Evolutionary conservation across 2,888 invertebrate genomes (phyloP), one percentile per base, ranked within the genome.

Genomic region (Balanococcus diminutus): DNA sequence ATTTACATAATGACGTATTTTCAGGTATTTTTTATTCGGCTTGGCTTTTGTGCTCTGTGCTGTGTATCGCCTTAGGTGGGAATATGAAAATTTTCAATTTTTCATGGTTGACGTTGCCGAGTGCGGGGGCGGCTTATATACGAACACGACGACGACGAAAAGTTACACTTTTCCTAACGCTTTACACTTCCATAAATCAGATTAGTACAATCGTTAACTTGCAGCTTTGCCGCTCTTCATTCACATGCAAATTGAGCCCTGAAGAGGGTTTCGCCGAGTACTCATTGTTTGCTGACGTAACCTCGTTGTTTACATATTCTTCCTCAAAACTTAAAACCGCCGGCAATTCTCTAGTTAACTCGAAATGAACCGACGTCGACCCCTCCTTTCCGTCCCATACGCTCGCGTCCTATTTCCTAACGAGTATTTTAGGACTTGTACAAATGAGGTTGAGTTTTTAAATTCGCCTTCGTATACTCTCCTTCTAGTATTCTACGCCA

Each of bases 1-100:
- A 83, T 83, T 83, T 83, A 56, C 83, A 83, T 83, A 83, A 83
- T 83, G 56, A 83, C 46, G 83, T 61, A 83, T 46, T 82, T 82
- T 83, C 83, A 46, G 46, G 82, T 46, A 36, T 31, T 75, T 75
- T 75, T 75, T 75, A 51, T 51, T 51, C 51, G 51, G 19, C 51
- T 51, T 19, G 51, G 32, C 75, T 31, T 75, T 32, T 75, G 2
- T 36, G 31, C 32, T 75, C 4, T 25, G 31, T 36, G 75, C 32
- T 75, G 32, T 51, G 51, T 51, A 51, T 51, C 51, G 75, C 32
- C 32, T 19, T 14, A 28, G 32, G 75, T 31, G n/a, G n/a, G 32
- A 75, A 75, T 75, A 75, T 75, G 75, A 75, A 75, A 75, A 75
- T 75, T 75, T 75, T 75, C 75, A 75, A 75, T 75, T 75, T 75